Evolutionary conservation across 2,797 vertebrate genomes (phyloP).

Genomic region (Betta splendens): DNA sequence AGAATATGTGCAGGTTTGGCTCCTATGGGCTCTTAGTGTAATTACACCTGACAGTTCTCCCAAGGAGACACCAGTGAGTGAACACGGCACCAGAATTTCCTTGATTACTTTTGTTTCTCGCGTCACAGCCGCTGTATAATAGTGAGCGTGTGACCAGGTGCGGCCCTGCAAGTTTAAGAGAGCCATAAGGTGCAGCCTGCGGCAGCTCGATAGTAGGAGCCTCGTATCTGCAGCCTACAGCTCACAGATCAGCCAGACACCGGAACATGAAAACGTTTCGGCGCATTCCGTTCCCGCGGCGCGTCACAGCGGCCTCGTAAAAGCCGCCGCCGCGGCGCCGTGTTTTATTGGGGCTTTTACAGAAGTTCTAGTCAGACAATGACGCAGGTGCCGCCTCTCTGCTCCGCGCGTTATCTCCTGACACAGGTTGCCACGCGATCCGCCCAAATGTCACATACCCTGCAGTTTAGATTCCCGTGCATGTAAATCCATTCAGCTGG

Average conservation of each 20-base stretch:
- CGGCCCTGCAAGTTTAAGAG: constrained; percentile 4
- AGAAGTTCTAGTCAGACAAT: constrained; percentile 10
- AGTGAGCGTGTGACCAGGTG: neutral
- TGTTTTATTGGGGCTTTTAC: constrained; percentile 1
- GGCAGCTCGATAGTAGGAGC: constrained; percentile 15
- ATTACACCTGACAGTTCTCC: too few relatives aligned
- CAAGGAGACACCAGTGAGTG: too few relatives aligned
- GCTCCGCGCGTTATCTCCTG: constrained; percentile 27
- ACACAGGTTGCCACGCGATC: constrained; percentile 21
- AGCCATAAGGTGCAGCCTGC: constrained; percentile 1
- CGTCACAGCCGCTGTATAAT: too few relatives aligned
- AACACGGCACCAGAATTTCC: neutral
- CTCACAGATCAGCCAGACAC: constrained; percentile 15
- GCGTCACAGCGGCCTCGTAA: too few relatives aligned
- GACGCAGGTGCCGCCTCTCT: constrained; percentile 2
- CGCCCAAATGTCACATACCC: constrained; percentile 22
- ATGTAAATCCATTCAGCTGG: constrained; percentile 27
- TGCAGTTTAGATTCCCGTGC: constrained; percentile 25
- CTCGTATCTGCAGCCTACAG: constrained; percentile 6
- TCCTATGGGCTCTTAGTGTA: too few relatives aligned
- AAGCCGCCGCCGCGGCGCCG: neutral
- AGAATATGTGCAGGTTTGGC: too few relatives aligned
- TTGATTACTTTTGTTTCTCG: neutral
- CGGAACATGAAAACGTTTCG: constrained; percentile 1
- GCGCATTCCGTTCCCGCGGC: neutral